Percentiles rank a stretch among this genome's conserved stretches.
phyloP scores from a whole-genome alignment of 2,888 invertebrate genomes.

The Zygothrica quintamaculata region DNA sequence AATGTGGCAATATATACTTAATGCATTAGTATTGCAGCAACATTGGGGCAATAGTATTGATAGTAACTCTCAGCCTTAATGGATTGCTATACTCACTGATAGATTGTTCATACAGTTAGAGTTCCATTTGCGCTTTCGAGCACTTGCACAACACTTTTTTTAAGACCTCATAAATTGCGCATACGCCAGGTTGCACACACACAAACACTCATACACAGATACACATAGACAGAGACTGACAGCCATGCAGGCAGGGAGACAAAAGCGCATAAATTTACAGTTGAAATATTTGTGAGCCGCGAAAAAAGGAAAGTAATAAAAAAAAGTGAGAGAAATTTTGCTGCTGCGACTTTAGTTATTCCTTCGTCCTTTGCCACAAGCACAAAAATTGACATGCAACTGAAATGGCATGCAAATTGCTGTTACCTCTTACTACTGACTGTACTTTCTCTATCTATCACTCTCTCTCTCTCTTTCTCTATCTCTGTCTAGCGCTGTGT shows the following conservation, averaged over 20 bases:
- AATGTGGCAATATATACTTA: no score
- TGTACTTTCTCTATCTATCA: not conserved
- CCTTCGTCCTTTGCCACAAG: slow-evolving; percentile 18
- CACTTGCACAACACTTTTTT: slow-evolving; percentile 62
- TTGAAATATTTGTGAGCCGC: slow-evolving; percentile 70
- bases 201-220: slow-evolving; percentile 8
- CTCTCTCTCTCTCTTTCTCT: not conserved
- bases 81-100: not conserved
- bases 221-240: no score
- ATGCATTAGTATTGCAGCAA: no score
- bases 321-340: not conserved
- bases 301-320: slow-evolving; percentile 41
- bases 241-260: slow-evolving; percentile 16
- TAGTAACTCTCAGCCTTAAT: slow-evolving; percentile 8
- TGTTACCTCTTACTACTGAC: slow-evolving; percentile 8
- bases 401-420: slow-evolving; percentile 68
- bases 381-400: slow-evolving; percentile 62
- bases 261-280: slow-evolving; percentile 66
- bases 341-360: slow-evolving; percentile 40
- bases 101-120: slow-evolving; percentile 43
- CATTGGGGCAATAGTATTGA: no score
- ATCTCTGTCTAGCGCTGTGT: not conserved
- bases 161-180: slow-evolving; percentile 71
- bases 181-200: slow-evolving; percentile 63
- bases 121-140: slow-evolving; percentile 20